Evolutionary conservation across 2,888 invertebrate species (phyloP).

Genomic region (Polia nebulosa): DNA sequence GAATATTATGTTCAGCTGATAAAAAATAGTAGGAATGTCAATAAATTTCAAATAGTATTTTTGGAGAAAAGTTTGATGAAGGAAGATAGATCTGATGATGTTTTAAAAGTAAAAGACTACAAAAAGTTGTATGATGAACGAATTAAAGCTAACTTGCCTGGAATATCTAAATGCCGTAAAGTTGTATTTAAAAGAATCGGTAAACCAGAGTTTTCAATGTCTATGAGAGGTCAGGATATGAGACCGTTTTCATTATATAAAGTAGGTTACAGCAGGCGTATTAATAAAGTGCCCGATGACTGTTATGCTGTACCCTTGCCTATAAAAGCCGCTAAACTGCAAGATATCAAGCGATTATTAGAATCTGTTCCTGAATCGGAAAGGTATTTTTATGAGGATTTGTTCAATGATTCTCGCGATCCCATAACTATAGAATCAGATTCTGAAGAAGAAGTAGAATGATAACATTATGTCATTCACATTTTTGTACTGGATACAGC

Average conservation of each 20-base stretch:
- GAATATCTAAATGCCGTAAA: conserved; percentile 1
- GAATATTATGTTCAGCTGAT: conserved; percentile 9
- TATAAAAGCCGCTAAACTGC: conserved; percentile 32
- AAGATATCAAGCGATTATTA: conserved; percentile 28
- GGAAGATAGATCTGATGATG: neutral
- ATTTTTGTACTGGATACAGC: conserved; percentile 10
- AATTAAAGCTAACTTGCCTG: neutral
- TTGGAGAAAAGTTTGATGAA: conserved; percentile 26
- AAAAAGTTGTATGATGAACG: conserved; percentile 7
- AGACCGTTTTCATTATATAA: conserved; percentile 35
- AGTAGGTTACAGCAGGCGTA: conserved; percentile 20
- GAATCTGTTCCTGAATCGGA: conserved; percentile 32
- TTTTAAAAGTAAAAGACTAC: conserved; percentile 28
- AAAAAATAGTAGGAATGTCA: neutral
- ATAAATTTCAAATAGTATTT: conserved; percentile 16
- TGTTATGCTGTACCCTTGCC: conserved; percentile 29
- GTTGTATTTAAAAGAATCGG: neutral
- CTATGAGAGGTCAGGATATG: conserved; percentile 23
- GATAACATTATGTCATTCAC: conserved; percentile 1
- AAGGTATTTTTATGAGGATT: conserved; percentile 40
- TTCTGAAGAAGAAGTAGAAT: conserved; percentile 16
- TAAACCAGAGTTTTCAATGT: conserved; percentile 19
- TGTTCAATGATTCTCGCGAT: conserved; percentile 18
- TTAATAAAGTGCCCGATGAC: conserved; percentile 19
- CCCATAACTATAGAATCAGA: conserved; percentile 7